Evolutionary conservation across 1,140 invertebrate species (phyloP), one percentile per base, ranked within the genome.

Genomic region (Andricus grossulariae): DNA sequence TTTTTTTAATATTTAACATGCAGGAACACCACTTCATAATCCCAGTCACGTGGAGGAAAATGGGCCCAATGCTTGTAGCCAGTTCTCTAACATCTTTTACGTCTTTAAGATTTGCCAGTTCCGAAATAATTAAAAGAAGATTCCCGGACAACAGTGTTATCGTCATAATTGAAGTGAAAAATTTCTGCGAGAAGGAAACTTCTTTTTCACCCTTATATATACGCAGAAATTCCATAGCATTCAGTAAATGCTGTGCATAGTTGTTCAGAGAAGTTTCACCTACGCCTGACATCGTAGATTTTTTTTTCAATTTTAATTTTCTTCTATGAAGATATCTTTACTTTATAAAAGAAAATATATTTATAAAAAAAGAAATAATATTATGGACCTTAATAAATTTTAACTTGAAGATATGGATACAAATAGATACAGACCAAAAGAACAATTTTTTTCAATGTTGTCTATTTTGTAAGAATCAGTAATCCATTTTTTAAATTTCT

Each of bases 1-100:
- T 66, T 66, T 39, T 66, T 39, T 66, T 16, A n/a, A 66, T 16
- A 16, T 32, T 66, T n/a, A n/a, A 39, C 25, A 39, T 66, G 39
- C 60, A 66, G 15, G 32, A 66, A 16, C 21, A 66, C 60, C 60
- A 66, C n/a, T 66, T 66, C 60, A 66, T 45, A 7, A 66, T 15
- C 16, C 60, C 60, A 66, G 60, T 66, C 16, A 39, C n/a, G 13
- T 66, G 60, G 2, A 66, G 16, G 2, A 32, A 39, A n/a, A 66
- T n/a, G 16, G 60, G 60, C n/a, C 25, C 60, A 39, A 66, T 66
- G 32, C 60, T 66, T n/a, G 60, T 66, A 8, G 60, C 60, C n/a
- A 66, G 39, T 66, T 66, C 60, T 39, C 60, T 66, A 7, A 32
- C 21, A n/a, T 39, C 25, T 45, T 66, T 39, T n/a, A 39, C 25